These are phyloP conservation scores for Strigamia transsilvanica DNA, from an alignment of 2,888 invertebrate genomes.

Conservation along the genomic window DNA sequence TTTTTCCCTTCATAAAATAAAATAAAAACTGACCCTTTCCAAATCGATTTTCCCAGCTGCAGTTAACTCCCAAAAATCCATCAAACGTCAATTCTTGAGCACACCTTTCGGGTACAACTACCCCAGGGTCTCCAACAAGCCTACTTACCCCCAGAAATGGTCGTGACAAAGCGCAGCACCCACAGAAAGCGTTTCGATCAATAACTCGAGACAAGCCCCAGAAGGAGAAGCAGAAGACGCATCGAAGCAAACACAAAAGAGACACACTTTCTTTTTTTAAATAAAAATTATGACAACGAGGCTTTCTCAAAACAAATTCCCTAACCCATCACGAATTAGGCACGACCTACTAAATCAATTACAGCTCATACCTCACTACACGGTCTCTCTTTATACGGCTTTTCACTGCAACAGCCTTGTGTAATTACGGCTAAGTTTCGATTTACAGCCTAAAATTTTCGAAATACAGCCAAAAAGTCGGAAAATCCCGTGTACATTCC, in stretches of 20 bases:
- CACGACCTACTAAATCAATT: too few species aligned
- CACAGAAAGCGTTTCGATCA: conserved; percentile 25
- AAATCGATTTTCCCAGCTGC: background rate
- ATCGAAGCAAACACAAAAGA: conserved; percentile 27
- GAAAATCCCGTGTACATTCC: too few species aligned
- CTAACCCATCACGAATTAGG: background rate
- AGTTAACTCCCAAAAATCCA: background rate
- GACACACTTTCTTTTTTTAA: background rate
- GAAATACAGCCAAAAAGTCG: too few species aligned
- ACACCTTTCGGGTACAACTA: background rate
- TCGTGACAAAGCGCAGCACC: background rate
- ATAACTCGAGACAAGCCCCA: conserved; percentile 18
- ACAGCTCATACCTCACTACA: too few species aligned
- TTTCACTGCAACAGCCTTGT: too few species aligned
- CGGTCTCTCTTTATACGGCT: too few species aligned
- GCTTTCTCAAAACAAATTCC: background rate
- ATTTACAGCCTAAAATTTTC: too few species aligned
- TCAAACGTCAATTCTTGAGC: background rate
- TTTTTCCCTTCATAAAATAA: background rate
- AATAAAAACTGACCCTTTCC: background rate
- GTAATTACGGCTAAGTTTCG: too few species aligned
- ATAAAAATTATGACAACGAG: background rate
- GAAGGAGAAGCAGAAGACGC: background rate
- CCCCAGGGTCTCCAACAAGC: background rate
- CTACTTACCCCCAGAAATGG: conserved; percentile 36